Evolutionary conservation across 1,140 invertebrate genomes (phyloP).

Genomic region (Reticulitermes speratus): DNA sequence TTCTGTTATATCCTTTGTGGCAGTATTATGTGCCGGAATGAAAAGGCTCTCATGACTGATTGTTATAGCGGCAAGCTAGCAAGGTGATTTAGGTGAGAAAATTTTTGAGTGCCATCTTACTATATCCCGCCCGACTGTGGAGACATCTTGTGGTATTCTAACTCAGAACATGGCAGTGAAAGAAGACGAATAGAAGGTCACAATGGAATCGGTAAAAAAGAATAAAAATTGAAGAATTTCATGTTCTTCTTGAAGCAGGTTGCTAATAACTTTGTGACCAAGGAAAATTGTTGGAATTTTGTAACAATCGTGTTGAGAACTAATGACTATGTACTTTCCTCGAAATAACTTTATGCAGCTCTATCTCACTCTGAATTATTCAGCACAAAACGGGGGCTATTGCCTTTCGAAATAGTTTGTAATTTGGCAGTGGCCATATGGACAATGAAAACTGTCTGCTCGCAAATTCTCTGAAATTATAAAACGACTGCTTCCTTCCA

Average conservation of each 20-base stretch:
- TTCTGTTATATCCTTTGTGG: background rate
- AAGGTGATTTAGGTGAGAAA: background rate
- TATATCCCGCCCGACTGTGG: background rate
- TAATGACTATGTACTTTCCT: slow-evolving; percentile 9
- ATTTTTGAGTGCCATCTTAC: background rate
- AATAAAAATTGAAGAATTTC: background rate
- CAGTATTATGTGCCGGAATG: too few species aligned
- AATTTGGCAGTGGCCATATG: background rate
- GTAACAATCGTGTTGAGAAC: background rate
- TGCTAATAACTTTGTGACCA: background rate
- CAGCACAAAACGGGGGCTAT: background rate
- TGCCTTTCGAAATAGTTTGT: background rate
- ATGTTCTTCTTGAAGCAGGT: background rate
- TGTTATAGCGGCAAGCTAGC: background rate
- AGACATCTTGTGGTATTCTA: background rate
- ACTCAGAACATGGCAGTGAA: background rate
- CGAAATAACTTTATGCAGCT: background rate
- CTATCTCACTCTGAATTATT: background rate
- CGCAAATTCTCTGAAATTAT: too few species aligned
- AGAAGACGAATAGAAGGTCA: background rate
- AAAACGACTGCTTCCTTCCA: too few species aligned
- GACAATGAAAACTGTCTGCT: background rate
- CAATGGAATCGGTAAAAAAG: background rate
- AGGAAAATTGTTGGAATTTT: slow-evolving; percentile 8
- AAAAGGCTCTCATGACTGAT: background rate